phyloP scores from a whole-genome alignment of 2,888 invertebrate genomes.

The Trisateles emortualis region DNA sequence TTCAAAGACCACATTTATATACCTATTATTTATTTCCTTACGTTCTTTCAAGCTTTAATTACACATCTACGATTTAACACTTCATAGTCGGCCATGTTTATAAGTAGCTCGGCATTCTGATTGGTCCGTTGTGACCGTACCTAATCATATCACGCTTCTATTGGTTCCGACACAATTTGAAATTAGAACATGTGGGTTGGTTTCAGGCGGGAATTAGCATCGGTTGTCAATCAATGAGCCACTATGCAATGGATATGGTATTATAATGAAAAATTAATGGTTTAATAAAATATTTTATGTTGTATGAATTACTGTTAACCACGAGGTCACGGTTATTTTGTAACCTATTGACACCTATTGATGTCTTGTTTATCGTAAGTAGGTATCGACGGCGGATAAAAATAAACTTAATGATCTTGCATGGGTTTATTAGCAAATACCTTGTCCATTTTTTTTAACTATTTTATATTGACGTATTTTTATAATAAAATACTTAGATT shows the following conservation, averaged over 20 bases:
- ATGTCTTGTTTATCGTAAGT: neutral
- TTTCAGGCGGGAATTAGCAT: constrained; percentile 32
- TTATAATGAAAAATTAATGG: neutral
- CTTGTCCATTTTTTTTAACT: too few species aligned
- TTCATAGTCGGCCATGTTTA: constrained; percentile 62
- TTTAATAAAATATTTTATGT: constrained; percentile 1
- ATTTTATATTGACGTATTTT: too few species aligned
- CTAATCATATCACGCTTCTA: constrained; percentile 56
- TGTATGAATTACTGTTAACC: neutral
- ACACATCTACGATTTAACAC: constrained; percentile 12
- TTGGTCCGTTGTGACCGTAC: constrained; percentile 61
- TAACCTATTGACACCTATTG: constrained; percentile 8
- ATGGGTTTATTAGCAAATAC: neutral
- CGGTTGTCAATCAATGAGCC: constrained; percentile 20
- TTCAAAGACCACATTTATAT: neutral
- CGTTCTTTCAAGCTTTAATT: neutral
- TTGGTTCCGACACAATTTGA: constrained; percentile 68
- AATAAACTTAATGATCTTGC: neutral
- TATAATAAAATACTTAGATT: too few species aligned
- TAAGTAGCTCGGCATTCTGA: constrained; percentile 53
- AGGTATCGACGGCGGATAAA: neutral
- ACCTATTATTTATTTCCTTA: neutral
- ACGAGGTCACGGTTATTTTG: constrained; percentile 11
- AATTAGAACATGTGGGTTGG: constrained; percentile 69
- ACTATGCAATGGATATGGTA: constrained; percentile 25